Conservation (phyloP, 2,888 invertebrate genomes). For the Allophyes oxyacanthae region DNA sequence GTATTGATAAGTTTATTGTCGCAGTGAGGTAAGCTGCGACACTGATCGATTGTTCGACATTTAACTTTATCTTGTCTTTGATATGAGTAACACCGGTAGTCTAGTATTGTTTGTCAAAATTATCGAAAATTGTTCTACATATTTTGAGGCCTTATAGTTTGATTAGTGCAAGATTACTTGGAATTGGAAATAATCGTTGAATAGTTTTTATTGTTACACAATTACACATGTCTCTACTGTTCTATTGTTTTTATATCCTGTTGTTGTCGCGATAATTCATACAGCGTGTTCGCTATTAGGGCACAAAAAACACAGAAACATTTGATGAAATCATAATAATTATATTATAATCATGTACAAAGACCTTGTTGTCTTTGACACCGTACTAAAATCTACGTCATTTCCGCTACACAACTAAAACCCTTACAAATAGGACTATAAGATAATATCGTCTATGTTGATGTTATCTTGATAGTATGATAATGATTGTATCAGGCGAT, state of each 20-base stretch:
- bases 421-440: slow-evolving; percentile 2
- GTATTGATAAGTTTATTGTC: slow-evolving; percentile 46
- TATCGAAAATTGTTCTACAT: slow-evolving; percentile 43
- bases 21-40: slow-evolving; percentile 41
- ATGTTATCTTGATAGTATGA: slow-evolving; percentile 24
- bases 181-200: slow-evolving; percentile 36
- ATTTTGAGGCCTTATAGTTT: slow-evolving; percentile 23
- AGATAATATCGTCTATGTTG: slow-evolving; percentile 22
- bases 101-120: slow-evolving; percentile 38
- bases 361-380: no score
- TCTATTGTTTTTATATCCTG: no score
- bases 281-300: no score
- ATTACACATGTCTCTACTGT: slow-evolving; percentile 4
- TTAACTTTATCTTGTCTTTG: slow-evolving; percentile 49
- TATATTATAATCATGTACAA: no score
- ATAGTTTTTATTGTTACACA: slow-evolving; percentile 11
- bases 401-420: slow-evolving; percentile 1
- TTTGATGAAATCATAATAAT: no score
- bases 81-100: slow-evolving; percentile 46
- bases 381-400: not conserved
- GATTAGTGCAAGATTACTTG: slow-evolving; percentile 34
- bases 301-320: no score
- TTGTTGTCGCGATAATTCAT: no score
- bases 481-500: slow-evolving; percentile 32
- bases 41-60: slow-evolving; percentile 45